Base-by-base conservation (phyloP, 2,113 vertebrate genomes). In the Corydoras sp. region DNA sequence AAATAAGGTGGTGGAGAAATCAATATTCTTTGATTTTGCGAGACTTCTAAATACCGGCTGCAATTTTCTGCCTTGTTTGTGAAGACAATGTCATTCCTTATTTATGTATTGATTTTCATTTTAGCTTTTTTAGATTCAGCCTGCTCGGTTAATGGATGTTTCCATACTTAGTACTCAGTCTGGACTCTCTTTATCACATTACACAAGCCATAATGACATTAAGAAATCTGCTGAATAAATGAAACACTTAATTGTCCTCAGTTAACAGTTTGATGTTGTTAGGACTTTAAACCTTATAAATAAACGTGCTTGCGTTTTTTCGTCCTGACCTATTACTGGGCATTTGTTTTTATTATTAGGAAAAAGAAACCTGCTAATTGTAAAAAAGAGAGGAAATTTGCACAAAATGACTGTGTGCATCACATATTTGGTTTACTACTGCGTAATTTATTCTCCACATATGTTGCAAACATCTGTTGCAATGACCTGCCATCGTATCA, bases 381-480 rank as follows among this genome's bases (percentile, higher is more conserved):
- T 43, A 8, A 43, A 43, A 43, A 43, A 43, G 35, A 43, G 7
- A 43, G 7, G 35, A 43, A 43, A 43, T 43, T 43, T 43, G 4
- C 7, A 43, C 35, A 43, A 43, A 43, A 43, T 43, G 35, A 43
- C 35, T 43, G 4, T 43, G 7, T 43, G 91, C 95, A 92, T 93
- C 92, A 90, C 91, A 89, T 93, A 92, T 92, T 97, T 95, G 96
- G 96, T 98, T 97, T 98, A 96, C 95, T 94, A 92, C 95, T 92
- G 92, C 92, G 95, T 98, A 98, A 98, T 98, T 98, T 98, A 98
- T 97, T 98, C 92, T 91, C 90, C 95, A 96, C 96, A 98, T 98
- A 98, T 98, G 95, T 89, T 95, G 91, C 86, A 90, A 98, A 98
- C 96, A 98, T 98, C 96, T 99, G 97, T 94, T 91, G 92, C 90